Base-by-base conservation (phyloP, 2,888 invertebrate genomes). In the Drosophila macrospina region DNA sequence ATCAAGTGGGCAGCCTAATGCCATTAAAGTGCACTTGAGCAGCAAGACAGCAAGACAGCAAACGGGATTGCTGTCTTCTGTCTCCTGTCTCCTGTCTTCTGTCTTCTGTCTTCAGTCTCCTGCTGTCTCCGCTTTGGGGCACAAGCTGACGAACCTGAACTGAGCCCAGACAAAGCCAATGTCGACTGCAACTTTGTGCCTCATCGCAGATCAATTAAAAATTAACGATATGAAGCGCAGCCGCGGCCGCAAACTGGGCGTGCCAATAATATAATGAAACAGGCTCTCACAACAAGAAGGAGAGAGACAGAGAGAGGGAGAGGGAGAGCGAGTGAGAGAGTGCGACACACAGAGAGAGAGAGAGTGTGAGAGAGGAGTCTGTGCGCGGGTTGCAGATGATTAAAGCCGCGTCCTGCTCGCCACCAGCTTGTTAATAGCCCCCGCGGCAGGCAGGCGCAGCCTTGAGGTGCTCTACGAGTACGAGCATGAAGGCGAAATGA, bases 251-350 rank as follows among this genome's bases (percentile, higher is more conserved):
- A 84, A 86, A 81, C 75, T 64, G 91, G 91, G 91, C 91, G 91
- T 91, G 89, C 84, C 91, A 88, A 90, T 89, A 91, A 89, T 89
- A 90, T 91, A 91, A 90, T 91, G 91, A 90, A 88, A 91, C 90
- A 90, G 77, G 78, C 78, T 74, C 70, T 59, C 74, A 71, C 64
- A 70, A 15, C 32, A 42, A 45, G 11, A 32, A 15, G 30, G 32
- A 44, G 34, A 47, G 51, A 48, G 54, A 50, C 45, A 26, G n/a
- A 39, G 41, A 41, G 45, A 47, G 45, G n/a, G 32, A 28, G n/a
- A n/a, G 20, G 26, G 41, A 16, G 30, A 52, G 34, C n/a, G n/a
- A n/a, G n/a, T n/a, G n/a, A 42, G 50, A 37, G 56, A 55, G 55
- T 20, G 47, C n/a, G 16, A 24, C 7, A 11, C n/a, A 28, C 32